A percentile compares a stretch with the other conserved stretches of the same genome.
Conservation (phyloP, 2,113 vertebrate species). For the Brachyhypopomus gauderio region DNA sequence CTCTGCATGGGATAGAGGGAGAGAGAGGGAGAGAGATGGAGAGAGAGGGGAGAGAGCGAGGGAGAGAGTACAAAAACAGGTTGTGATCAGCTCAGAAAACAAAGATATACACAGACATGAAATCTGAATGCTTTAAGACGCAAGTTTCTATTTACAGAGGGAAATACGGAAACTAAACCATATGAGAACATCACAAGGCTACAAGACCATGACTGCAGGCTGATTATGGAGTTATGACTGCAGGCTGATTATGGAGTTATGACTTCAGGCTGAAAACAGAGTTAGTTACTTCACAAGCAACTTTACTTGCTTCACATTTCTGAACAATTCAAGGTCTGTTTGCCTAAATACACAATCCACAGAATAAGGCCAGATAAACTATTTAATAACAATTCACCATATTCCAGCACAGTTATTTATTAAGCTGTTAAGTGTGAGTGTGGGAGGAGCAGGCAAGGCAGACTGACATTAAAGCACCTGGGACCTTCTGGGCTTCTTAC, state of each 20-base stretch:
- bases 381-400: no score
- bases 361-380: not conserved
- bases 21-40: not conserved
- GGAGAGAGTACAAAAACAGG: not conserved
- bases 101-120: not conserved
- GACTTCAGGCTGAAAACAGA: not conserved
- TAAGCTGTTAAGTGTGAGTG: no score
- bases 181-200: not conserved
- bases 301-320: not conserved
- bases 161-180: conserved; percentile 8
- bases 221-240: not conserved
- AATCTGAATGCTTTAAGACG: not conserved
- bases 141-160: not conserved
- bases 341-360: not conserved
- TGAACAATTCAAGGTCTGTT: not conserved
- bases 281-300: not conserved
- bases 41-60: conserved; percentile 8
- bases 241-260: not conserved
- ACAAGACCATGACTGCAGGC: conserved; percentile 2
- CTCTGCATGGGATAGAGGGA: conserved; percentile 68
- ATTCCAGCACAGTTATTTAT: no score
- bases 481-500: no score
- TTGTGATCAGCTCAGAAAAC: conserved; percentile 6
- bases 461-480: no score
- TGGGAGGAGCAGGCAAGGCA: no score